Base-by-base conservation (phyloP, 2,797 vertebrate species). In the Acomys russatus region DNA sequence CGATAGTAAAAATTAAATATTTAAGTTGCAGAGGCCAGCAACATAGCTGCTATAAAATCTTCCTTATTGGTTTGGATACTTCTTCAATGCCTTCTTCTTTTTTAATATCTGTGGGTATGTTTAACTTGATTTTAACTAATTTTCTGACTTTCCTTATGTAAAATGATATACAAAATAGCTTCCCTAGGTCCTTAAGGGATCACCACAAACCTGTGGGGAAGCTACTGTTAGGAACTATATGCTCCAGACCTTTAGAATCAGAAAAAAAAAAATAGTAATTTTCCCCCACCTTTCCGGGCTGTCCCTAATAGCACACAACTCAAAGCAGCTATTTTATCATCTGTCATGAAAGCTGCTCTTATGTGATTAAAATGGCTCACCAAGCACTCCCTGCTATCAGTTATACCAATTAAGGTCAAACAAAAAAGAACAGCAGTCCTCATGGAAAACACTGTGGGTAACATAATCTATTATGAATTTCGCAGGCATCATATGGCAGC, bases 351-450 rank as follows among this genome's bases (percentile, higher is more conserved):
- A 97, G 96, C 84, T 97, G 93, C 97, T 97, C 97, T 94, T 96
- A 97, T 89, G 94, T 98, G 96, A 98, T 98, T 98, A 98, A 98
- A 98, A 97, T 96, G 80, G 88, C 92, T 95, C 94, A 88, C 74
- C 61, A 94, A 87, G 96, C 93, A 96, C 97, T 97, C 98, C 97
- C 96, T 97, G 96, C 97, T 98, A 98, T 98, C 97, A 98, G 97
- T 98, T 98, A 98, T 93, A 96, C 97, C 97, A 99, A 98, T 98
- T 98, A 98, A 98, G 97, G 97, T 98, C 97, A 98, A 98, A 98
- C 88, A 91, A 98, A 49, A 96, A 92, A 70, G 90, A 98, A 96
- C 59, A 96, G 86, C 22, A 88, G 63, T 93, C 94, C 98, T 98
- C 91, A 63, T 95, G 56, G 83, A 97, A 97, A 98, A 97, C 94